Evolutionary conservation across 2,888 invertebrate species (phyloP).

Genomic region (Nezara viridula): DNA sequence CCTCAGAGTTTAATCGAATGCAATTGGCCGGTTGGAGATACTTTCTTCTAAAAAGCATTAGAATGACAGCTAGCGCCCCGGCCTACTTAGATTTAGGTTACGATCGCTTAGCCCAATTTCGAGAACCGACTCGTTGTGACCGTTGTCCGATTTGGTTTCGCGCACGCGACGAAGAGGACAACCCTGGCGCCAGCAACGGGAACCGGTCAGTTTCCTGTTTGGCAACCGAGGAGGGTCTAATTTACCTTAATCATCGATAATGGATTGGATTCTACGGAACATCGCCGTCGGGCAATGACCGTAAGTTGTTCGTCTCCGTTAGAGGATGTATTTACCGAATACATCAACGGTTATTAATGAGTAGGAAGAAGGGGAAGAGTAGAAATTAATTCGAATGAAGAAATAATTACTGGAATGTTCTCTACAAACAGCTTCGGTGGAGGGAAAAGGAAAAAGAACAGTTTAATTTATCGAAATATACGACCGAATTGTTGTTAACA

Average conservation of each 20-base stretch:
- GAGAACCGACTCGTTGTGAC: background rate
- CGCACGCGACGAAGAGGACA: slow-evolving; percentile 34
- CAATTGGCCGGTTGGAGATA: background rate
- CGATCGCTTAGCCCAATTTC: slow-evolving; percentile 38
- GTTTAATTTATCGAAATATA: no score
- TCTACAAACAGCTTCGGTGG: background rate
- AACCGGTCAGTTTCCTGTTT: slow-evolving; percentile 44
- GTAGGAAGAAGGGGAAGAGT: background rate
- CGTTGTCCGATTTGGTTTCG: background rate
- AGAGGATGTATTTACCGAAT: background rate
- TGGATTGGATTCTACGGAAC: background rate
- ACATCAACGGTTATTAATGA: background rate
- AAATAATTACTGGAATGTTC: background rate
- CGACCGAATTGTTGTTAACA: no score
- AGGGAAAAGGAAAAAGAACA: background rate
- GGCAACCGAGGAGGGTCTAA: slow-evolving; percentile 6
- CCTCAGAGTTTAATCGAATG: background rate
- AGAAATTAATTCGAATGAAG: background rate
- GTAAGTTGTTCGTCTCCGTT: background rate
- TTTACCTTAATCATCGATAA: slow-evolving; percentile 44
- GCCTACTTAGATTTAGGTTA: slow-evolving; percentile 41
- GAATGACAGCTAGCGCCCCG: background rate
- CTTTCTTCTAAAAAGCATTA: slow-evolving; percentile 29
- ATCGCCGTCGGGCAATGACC: background rate
- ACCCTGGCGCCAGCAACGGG: slow-evolving; percentile 27